These are phyloP conservation scores for Nannospalax galili DNA, from an alignment of 2,113 vertebrate species.

Conservation along the genomic window DNA sequence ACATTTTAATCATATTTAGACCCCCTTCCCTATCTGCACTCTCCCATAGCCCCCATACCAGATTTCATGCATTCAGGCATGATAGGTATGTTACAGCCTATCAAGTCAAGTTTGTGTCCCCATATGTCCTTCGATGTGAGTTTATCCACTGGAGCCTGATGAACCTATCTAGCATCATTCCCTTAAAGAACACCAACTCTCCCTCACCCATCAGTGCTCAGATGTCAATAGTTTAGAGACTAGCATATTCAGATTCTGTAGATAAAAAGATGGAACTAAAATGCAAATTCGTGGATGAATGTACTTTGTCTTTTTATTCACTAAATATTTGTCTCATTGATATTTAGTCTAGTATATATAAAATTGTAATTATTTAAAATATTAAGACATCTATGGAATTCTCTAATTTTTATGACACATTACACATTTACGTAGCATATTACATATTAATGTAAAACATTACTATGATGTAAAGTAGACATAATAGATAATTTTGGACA, in stretches of 20 bases:
- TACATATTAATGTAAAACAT: slow-evolving; percentile 16
- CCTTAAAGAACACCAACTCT: too few species aligned
- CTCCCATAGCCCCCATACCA: too few species aligned
- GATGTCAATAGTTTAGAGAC: too few species aligned
- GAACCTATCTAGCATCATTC: too few species aligned
- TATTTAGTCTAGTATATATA: slow-evolving; percentile 19
- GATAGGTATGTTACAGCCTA: too few species aligned
- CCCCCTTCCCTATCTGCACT: too few species aligned
- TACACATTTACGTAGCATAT: background rate
- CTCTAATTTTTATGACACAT: background rate
- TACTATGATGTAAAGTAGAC: background rate
- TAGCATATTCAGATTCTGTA: background rate
- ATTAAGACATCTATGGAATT: background rate
- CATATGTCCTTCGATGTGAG: too few species aligned
- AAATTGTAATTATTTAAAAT: background rate
- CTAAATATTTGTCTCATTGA: background rate
- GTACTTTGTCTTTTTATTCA: background rate
- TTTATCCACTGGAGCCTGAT: too few species aligned
- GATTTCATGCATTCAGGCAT: too few species aligned
- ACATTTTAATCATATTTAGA: too few species aligned
- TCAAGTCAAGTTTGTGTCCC: background rate
- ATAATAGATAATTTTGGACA: background rate
- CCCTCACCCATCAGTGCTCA: too few species aligned
- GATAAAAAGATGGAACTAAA: background rate
- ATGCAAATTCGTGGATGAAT: background rate